Evolutionary conservation across 2,797 vertebrate species (phyloP), one percentile per base, ranked within the genome.

Genomic region (Microhierax caerulescens): DNA sequence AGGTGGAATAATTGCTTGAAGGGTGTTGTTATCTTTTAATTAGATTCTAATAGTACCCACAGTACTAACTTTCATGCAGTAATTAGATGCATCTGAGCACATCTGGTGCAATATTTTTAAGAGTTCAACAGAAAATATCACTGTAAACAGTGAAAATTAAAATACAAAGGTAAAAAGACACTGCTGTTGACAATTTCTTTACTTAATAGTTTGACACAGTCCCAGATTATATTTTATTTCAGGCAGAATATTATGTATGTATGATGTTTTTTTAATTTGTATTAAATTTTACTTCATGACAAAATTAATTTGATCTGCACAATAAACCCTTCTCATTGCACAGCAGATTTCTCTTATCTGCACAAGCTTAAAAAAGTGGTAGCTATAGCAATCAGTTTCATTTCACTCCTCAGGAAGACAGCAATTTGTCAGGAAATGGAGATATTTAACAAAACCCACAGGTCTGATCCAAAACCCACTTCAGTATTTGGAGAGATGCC

Each of bases 11-110:
- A 91, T 68, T 89, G 67, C 68, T 91, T 60, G 67, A 77, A 91
- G 24, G 34, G 18, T 93, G 64, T 54, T 90, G 70, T 82, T 94
- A 79, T 70, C 60, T 88, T 88, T 54, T 78, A 93, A 96, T 93
- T 96, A 90, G 53, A 93, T 70, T 90, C 53, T 78, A 92, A 83
- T 68, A 75, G 79, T 60, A 84, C 25, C 47, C 85, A 80, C 78
- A 90, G 54, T 72, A 80, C 63, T 80, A 94, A 81, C 50, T 76
- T 76, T 94, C 20, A 81, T n/a, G 43, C 17, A 45, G 51, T 68
- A 94, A 88, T 83, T 69, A 88, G 76, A 87, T 78, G 54, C 37
- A 82, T 69, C 63, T 78, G 72, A 81, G 85, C 72, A 85, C 67
- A 95, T 84, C 80, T 93, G 69, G 50, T 51, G 21, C 64, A 78